Conservation (phyloP, 2,888 invertebrate species). For the Agonopterix arenella region DNA sequence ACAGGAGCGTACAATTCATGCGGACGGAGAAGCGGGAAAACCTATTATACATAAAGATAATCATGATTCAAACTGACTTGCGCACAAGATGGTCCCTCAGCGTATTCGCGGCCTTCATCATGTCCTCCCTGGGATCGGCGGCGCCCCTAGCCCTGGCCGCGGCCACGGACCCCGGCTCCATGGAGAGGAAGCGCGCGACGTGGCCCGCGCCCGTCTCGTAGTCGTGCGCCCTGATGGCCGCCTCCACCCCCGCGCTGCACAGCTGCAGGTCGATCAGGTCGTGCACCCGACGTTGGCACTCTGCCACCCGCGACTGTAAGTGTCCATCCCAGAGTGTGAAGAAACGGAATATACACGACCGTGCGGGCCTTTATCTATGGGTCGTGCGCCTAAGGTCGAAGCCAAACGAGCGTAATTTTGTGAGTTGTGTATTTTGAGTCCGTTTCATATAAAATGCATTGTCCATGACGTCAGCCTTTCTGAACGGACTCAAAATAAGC, state of each 20-base stretch:
- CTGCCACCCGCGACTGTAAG: slow-evolving; percentile 89
- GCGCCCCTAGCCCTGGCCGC: slow-evolving; percentile 63
- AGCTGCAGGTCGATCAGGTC: slow-evolving; percentile 96
- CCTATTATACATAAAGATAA: background rate
- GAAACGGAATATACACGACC: too few relatives aligned
- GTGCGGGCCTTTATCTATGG: too few relatives aligned
- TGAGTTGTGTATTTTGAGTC: too few relatives aligned
- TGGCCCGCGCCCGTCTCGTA: slow-evolving; percentile 98
- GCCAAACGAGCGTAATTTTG: too few relatives aligned
- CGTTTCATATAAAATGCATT: too few relatives aligned
- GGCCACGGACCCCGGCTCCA: slow-evolving; percentile 89
- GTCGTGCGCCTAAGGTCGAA: too few relatives aligned
- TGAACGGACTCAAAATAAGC: too few relatives aligned
- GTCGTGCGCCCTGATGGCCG: slow-evolving; percentile 95
- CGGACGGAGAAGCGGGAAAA: background rate
- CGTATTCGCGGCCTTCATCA: slow-evolving; percentile 55
- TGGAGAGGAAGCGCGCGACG: slow-evolving; percentile 93
- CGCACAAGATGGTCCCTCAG: slow-evolving; percentile 51
- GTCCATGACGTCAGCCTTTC: too few relatives aligned
- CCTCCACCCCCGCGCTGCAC: slow-evolving; percentile 98
- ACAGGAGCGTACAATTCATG: too few relatives aligned
- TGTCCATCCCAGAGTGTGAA: too few relatives aligned
- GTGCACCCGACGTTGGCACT: slow-evolving; percentile 95
- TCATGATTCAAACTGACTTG: slow-evolving; percentile 31
- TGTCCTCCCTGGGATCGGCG: slow-evolving; percentile 53